Percentiles rank a stretch among this genome's conserved stretches.
phyloP scores from a whole-genome alignment of 2,888 invertebrate genomes.

The Sesia apiformis region DNA sequence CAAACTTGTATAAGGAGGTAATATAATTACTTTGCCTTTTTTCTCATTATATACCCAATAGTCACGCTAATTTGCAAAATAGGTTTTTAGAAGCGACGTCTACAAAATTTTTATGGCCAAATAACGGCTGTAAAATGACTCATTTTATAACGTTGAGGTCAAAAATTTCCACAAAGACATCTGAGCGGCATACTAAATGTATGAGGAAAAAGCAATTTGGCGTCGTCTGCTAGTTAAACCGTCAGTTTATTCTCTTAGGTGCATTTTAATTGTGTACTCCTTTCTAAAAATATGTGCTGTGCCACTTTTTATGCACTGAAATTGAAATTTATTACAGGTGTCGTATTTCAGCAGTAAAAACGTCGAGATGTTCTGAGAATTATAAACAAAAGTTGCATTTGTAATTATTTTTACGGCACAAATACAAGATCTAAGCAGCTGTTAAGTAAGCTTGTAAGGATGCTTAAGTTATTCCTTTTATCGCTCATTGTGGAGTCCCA shows the following conservation, averaged over 20 bases:
- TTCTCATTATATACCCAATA: too few species aligned
- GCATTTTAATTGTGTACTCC: slow-evolving; percentile 49
- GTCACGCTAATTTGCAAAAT: background rate
- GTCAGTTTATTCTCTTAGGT: slow-evolving; percentile 26
- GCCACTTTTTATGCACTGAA: background rate
- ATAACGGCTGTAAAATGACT: slow-evolving; percentile 57
- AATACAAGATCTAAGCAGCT: too few species aligned
- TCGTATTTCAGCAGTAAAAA: too few species aligned
- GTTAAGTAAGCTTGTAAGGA: too few species aligned
- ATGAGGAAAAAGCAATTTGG: slow-evolving; percentile 45
- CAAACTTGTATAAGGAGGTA: too few species aligned
- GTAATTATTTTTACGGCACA: too few species aligned
- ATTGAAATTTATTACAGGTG: background rate
- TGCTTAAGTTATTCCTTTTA: too few species aligned
- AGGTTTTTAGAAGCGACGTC: slow-evolving; percentile 17
- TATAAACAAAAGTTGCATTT: too few species aligned
- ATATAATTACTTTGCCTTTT: too few species aligned
- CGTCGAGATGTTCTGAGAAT: too few species aligned
- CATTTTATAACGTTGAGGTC: slow-evolving; percentile 47
- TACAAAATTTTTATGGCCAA: slow-evolving; percentile 50
- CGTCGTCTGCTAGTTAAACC: slow-evolving; percentile 27
- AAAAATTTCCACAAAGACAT: slow-evolving; percentile 45
- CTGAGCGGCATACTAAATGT: slow-evolving; percentile 46
- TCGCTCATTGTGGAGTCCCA: too few species aligned
- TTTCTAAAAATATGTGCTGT: slow-evolving; percentile 28